Evolutionary conservation across 2,113 vertebrate species (phyloP).

Genomic region (Strix uralensis): DNA sequence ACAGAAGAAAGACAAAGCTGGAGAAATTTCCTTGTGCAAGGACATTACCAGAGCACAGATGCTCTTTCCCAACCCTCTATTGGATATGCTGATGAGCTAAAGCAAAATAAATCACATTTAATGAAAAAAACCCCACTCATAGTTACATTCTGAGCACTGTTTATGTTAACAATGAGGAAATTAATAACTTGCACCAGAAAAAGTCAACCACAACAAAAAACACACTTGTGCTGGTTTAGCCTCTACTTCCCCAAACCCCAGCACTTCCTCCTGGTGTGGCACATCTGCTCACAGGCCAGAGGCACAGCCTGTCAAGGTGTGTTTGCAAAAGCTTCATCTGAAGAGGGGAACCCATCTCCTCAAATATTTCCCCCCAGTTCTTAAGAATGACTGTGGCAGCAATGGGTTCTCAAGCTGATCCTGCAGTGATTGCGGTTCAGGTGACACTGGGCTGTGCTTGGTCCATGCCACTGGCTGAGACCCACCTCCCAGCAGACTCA

Average conservation of each 20-base stretch:
- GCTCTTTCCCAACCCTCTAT: background rate
- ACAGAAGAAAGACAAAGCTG: background rate
- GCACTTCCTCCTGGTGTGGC: slow-evolving; percentile 12
- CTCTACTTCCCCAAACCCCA: background rate
- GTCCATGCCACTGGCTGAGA: background rate
- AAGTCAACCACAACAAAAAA: background rate
- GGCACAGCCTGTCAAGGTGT: background rate
- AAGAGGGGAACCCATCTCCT: background rate
- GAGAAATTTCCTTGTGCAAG: background rate
- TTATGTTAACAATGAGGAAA: slow-evolving; percentile 13
- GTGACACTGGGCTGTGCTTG: background rate
- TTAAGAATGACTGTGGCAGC: background rate
- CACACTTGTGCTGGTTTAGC: background rate
- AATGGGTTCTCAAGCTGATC: background rate
- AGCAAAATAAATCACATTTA: background rate
- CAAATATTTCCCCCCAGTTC: background rate
- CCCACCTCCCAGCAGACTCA: background rate
- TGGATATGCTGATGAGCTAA: background rate
- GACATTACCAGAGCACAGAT: background rate
- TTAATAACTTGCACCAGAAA: slow-evolving; percentile 12
- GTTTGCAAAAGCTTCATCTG: background rate
- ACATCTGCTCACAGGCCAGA: background rate
- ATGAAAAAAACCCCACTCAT: background rate
- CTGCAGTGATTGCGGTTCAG: background rate
- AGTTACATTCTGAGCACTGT: background rate